A percentile compares a stretch with the other conserved stretches of the same genome.
phyloP scores from a whole-genome alignment of 1,140 invertebrate species.

The Dolichoris vasculosae region DNA sequence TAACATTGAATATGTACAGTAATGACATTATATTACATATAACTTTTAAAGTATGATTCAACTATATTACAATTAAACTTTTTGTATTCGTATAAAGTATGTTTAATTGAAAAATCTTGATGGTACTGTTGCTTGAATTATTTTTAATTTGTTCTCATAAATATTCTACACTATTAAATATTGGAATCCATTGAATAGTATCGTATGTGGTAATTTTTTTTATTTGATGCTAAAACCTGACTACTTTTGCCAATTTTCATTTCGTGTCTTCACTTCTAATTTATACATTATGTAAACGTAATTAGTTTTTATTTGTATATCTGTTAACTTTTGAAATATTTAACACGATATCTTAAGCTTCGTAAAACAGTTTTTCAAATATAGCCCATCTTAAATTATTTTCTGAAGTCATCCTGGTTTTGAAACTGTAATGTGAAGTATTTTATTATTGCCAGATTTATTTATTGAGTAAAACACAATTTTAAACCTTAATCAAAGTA shows the following conservation, averaged over 20 bases:
- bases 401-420: not conserved
- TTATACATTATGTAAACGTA: slow-evolving; percentile 10
- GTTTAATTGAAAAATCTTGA: not conserved
- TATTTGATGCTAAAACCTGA: not conserved
- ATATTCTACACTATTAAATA: not conserved
- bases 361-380: not conserved
- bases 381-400: not conserved
- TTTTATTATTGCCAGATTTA: not conserved
- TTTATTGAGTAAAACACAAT: not conserved
- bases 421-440: not conserved
- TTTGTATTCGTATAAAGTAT: not conserved
- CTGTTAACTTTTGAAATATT: not conserved
- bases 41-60: not conserved
- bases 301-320: not conserved
- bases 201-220: not conserved
- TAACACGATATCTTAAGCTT: not conserved
- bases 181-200: not conserved
- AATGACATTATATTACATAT: not conserved
- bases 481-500: not conserved
- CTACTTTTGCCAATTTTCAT: not conserved
- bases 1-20: slow-evolving; percentile 2
- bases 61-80: slow-evolving; percentile 6
- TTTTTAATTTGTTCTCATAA: slow-evolving; percentile 6
- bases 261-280: not conserved
- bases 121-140: not conserved